Base-by-base conservation (phyloP, 2,797 vertebrate genomes). In the Onychomys arenicola region DNA sequence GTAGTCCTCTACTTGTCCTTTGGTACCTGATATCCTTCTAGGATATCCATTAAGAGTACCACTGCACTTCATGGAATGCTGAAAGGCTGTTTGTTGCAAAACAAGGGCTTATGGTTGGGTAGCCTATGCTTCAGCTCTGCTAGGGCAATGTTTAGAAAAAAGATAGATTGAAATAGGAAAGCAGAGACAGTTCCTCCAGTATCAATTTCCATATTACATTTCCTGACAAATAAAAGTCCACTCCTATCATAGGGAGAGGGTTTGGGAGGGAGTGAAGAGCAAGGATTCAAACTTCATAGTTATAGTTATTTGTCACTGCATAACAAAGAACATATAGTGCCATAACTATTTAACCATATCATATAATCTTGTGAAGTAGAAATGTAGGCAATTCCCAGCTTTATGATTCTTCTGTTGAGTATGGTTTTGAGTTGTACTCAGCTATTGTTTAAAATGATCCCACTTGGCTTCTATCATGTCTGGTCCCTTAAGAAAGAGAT, bases 191-290 rank as follows among this genome's bases (percentile, higher is more conserved):
- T 49, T 46, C 16, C 34, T 17, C 25, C 16, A 11, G 23, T 0
- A 14, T 11, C 40, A 29, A 17, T 52, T 80, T 94, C 29, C 43
- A 17, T 3, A 55, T 73, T 27, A 88, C 6, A 19, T 27, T 76
- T 57, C 17, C 77, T 55, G 78, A 82, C 3, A 43, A 59, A 82
- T 1, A 25, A 88, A 73, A 65, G 6, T 61, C 40, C 0, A n/a
- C 2, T 4, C 3, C 21, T 40, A 65, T 32, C 7, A 3, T 76
- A 11, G 19, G 17, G n/a, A 1, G 5, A n/a, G 52, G 3, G 27
- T 7, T 80, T 6, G 19, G 8, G 19, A 12, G 21, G 1, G n/a
- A 0, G 17, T 40, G 32, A 27, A 16, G 43, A 4, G 23, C 8
- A 11, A 12, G 9, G 10, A 83, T 80, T 76, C 71, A 83, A 87